Evolutionary conservation across 2,113 vertebrate species (phyloP).

Genomic region (Cacatua alba): DNA sequence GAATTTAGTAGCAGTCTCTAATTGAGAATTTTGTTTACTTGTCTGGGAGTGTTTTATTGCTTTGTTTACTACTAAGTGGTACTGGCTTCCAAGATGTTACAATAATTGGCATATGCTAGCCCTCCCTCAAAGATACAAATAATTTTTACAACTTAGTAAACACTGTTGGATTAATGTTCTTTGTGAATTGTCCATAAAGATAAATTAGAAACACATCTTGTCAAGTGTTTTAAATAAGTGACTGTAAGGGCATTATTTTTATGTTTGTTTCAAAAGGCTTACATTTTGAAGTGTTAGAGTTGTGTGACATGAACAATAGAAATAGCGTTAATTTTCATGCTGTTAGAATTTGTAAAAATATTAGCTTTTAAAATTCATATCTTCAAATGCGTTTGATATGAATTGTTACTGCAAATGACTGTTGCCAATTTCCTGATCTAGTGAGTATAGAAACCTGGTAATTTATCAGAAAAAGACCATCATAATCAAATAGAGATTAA

Average conservation of each 20-base stretch:
- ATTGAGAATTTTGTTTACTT: not conserved
- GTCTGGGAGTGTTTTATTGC: constrained; percentile 34
- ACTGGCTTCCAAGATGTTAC: not conserved
- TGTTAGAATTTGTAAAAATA: not conserved
- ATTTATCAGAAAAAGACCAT: not conserved
- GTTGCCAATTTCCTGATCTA: not conserved
- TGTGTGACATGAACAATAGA: not conserved
- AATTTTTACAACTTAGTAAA: constrained; percentile 16
- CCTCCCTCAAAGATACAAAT: not conserved
- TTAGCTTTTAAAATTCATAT: not conserved
- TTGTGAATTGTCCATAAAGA: not conserved
- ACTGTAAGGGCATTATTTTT: not conserved
- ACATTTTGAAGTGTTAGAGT: not conserved
- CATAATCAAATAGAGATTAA: not conserved
- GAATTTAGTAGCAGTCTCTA: not conserved
- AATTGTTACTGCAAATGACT: not conserved
- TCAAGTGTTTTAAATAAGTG: not conserved
- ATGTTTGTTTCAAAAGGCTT: not conserved
- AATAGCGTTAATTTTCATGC: not conserved
- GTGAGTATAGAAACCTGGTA: not conserved
- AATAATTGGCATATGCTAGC: constrained; percentile 23
- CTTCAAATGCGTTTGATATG: not conserved
- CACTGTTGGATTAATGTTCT: not conserved
- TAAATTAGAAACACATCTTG: not conserved
- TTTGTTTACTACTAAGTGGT: constrained; percentile 41